Evolutionary conservation across 2,797 vertebrate species (phyloP), one percentile per base, ranked within the genome.

Genomic region (Pangasius djambal): DNA sequence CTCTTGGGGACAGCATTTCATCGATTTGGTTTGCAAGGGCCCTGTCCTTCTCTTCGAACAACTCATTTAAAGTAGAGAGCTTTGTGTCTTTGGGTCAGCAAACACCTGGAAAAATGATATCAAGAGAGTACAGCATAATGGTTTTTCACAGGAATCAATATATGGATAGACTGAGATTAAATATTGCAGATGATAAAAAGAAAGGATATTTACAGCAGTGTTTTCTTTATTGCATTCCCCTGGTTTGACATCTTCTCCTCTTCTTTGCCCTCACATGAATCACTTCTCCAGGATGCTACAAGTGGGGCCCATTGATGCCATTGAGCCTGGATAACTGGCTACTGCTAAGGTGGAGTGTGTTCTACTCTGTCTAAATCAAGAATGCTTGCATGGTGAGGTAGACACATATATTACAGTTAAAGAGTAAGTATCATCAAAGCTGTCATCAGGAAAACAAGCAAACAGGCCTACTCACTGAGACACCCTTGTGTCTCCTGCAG

Each of bases 21-120:
- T 86, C 7, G 16, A 40, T 86, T 57, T 57, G 50, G 25, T 40
- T 72, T 86, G 85, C 67, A 85, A 69, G 13, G 83, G 40, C 25
- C 20, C 82, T 31, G 63, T 67, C 44, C 2, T 86, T 70, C 69
- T 74, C 34, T 75, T 59, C 25, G 3, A 86, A 40, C 52, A 86
- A 7, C 25, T 59, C 6, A 86, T 61, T 57, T 74, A 86, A 86
- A 59, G 22, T 18, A 57, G 28, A 61, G 8, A 7, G 13, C 52
- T 59, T n/a, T 22, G 22, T 86, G 1, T 57, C 50, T 40, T 72
- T 72, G 67, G 18, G n/a, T 37, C 28, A 55, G 15, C 63, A 67
- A 85, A 70, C 13, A 83, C 37, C 22, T 83, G 25, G 25, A 86
- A 72, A 55, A 70, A 70, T 34, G 13, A n/a, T 40, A 85, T 84